Evolutionary conservation across 2,888 invertebrate species (phyloP).

Genomic region (Orthosia gracilis): DNA sequence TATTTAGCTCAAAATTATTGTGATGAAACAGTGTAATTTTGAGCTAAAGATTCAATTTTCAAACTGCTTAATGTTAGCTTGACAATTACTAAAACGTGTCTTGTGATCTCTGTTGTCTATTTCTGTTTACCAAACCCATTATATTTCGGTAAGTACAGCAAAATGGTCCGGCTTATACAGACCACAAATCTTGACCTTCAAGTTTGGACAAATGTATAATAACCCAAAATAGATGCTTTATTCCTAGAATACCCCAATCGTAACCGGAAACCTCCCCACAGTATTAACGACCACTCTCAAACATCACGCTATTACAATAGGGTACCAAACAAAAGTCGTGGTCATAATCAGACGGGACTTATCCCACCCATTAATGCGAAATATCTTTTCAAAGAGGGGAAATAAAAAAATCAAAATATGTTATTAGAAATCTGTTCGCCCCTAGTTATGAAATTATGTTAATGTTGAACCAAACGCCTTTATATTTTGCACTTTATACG

Average conservation of each 20-base stretch:
- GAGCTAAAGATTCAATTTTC: neutral
- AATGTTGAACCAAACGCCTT: slow-evolving; percentile 66
- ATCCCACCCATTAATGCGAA: slow-evolving; percentile 78
- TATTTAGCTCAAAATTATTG: no score
- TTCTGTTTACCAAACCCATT: neutral
- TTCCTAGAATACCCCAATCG: slow-evolving; percentile 44
- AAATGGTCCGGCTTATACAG: neutral
- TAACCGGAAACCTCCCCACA: slow-evolving; percentile 63
- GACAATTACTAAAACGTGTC: neutral
- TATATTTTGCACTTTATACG: slow-evolving; percentile 16
- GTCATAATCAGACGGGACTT: slow-evolving; percentile 66
- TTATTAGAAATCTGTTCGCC: slow-evolving; percentile 87
- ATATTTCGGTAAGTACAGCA: neutral
- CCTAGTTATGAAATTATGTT: slow-evolving; percentile 89
- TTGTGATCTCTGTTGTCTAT: neutral
- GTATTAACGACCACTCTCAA: slow-evolving; percentile 63
- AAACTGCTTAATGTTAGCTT: neutral
- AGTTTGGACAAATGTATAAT: slow-evolving; percentile 24
- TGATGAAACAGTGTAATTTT: neutral
- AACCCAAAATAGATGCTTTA: slow-evolving; percentile 34
- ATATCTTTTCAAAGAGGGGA: slow-evolving; percentile 77
- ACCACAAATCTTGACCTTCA: slow-evolving; percentile 6
- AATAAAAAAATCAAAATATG: slow-evolving; percentile 86
- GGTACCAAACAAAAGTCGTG: slow-evolving; percentile 59
- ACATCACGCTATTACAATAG: slow-evolving; percentile 57